Evolutionary conservation across 30 jellyfish, hydroid and myxozoan species (phyloP), one percentile per base, ranked within the genome.

Genomic region (Catostylus mosaicus): DNA sequence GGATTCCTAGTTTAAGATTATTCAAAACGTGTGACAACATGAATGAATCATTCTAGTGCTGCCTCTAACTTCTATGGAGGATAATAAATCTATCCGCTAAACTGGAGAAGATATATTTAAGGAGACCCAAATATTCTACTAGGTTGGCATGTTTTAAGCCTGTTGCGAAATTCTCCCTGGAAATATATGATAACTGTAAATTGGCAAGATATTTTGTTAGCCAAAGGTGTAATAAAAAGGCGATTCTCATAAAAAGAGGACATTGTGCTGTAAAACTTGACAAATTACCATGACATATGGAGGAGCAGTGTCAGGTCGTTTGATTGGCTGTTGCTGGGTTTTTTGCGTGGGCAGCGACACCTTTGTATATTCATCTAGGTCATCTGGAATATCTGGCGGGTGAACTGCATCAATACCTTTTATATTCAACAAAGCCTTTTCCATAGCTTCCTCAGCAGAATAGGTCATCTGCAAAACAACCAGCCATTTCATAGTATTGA

Each of bases 251-350:
- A 10, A 16, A 9, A 50, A 5, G 63, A 23, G 20, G 20, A 8
- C 4, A 50, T 50, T 50, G 24, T 3, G 24, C 26, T 11, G 19
- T 3, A 67, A 67, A 11, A 30, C 24, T 18, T 50, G 24, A 16
- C 20, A 4, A 23, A 59, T 16, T 59, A 79, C 89, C 75, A 63
- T 19, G 29, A 64, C 71, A 79, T 82, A 47, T 19, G 92, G 86
- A 1, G 92, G 92, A 11, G 92, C 92, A 14, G 92, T 82, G n/a
- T 70, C 92, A 51, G 92, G 92, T n/a, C 92, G 77, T 34, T 57
- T 82, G 11, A 16, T 7, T 3, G 19, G 5, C 71, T 22, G 10
- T 26, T n/a, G 61, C 34, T 37, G 35, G 19, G 33, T 31, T 56
- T 2, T 35, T n/a, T n/a, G 37, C 10, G 43, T 23, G 11, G 69